Percentiles rank a stretch among this genome's conserved stretches.
Evolutionary conservation across 2,888 invertebrate species (phyloP).

Genomic region (Alloscopus bannaensis): DNA sequence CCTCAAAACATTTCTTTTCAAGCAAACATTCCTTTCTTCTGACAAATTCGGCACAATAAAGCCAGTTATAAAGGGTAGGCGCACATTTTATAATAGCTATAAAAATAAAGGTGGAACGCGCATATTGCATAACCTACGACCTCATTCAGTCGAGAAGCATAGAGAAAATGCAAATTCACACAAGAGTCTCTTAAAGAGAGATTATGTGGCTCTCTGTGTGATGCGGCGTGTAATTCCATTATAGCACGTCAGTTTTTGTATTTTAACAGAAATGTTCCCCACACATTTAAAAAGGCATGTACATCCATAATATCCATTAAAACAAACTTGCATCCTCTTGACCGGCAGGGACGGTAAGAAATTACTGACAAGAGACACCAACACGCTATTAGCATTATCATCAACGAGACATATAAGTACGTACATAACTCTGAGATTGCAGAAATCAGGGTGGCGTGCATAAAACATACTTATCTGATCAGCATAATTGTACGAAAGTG

Average conservation of each 20-base stretch:
- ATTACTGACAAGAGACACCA: background rate
- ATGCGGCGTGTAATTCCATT: constrained; percentile 7
- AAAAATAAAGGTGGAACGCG: constrained; percentile 55
- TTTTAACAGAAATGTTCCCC: background rate
- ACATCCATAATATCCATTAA: no score
- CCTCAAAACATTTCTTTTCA: background rate
- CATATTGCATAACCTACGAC: constrained; percentile 60
- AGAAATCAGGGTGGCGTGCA: no score
- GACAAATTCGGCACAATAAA: background rate
- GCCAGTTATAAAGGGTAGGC: constrained; percentile 1
- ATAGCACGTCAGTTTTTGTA: no score
- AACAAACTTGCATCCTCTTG: no score
- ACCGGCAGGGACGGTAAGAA: no score
- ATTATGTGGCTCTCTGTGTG: constrained; percentile 6
- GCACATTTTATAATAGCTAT: constrained; percentile 22
- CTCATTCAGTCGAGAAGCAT: constrained; percentile 48
- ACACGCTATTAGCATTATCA: background rate
- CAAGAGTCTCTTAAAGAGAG: constrained; percentile 1
- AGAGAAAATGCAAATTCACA: constrained; percentile 39
- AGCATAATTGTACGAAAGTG: background rate
- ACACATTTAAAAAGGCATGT: no score
- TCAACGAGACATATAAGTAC: no score
- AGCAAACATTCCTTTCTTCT: constrained; percentile 8
- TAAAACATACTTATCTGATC: constrained; percentile 5
- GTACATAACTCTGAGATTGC: no score